Conservation (phyloP, 2,888 invertebrate genomes). For the Criorhina ranunculi region DNA sequence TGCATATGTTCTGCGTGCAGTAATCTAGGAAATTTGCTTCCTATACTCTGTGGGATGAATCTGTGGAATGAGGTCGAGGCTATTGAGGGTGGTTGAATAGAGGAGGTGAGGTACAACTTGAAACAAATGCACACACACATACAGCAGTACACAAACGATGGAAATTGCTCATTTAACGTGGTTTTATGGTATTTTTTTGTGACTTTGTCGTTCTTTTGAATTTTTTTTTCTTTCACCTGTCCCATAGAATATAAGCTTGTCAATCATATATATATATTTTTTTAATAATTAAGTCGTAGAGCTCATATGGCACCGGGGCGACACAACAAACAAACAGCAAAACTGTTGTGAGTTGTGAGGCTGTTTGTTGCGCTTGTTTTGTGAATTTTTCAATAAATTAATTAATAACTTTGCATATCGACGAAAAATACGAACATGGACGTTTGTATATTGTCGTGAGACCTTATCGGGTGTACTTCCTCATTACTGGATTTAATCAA, state of each 20-base stretch:
- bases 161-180: conserved; percentile 38
- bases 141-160: not conserved
- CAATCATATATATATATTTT: conserved; percentile 56
- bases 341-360: conserved; percentile 31
- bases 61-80: conserved; percentile 71
- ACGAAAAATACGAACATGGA: not conserved
- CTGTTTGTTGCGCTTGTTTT: conserved; percentile 24
- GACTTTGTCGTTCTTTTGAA: conserved; percentile 20
- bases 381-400: conserved; percentile 66
- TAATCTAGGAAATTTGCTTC: conserved; percentile 74
- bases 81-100: conserved; percentile 38
- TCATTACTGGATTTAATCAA: conserved; percentile 58
- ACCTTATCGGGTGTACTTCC: conserved; percentile 63
- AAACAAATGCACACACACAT: not conserved
- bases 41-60: conserved; percentile 64
- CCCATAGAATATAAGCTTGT: conserved; percentile 50
- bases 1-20: conserved; percentile 54
- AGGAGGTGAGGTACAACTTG: conserved; percentile 8
- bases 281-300: conserved; percentile 56
- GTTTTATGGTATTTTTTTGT: conserved; percentile 20
- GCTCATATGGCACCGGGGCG: conserved; percentile 17
- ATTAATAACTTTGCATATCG: conserved; percentile 60
- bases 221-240: conserved; percentile 60
- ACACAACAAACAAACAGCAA: conserved; percentile 5
- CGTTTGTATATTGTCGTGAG: conserved; percentile 9